Conservation (phyloP, 2,797 vertebrate genomes). For the Cryptoblepharus egeriae region DNA sequence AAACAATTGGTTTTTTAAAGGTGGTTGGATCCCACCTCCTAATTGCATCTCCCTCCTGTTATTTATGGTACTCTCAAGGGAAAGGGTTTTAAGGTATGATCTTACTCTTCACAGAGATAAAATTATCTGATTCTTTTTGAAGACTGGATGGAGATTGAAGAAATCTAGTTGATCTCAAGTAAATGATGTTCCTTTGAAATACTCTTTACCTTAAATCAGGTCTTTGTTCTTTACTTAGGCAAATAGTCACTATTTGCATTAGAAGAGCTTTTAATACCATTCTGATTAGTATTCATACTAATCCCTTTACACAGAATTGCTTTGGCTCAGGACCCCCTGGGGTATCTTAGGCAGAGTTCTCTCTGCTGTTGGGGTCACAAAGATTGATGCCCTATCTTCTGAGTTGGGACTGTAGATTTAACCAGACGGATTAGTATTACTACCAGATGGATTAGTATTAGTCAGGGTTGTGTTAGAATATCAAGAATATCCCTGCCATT, state of each 20-base stretch:
- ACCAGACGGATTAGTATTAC: neutral
- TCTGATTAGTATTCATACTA: neutral
- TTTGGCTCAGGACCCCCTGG: neutral
- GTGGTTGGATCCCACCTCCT: neutral
- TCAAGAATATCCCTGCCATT: too few species aligned
- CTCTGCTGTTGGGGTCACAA: neutral
- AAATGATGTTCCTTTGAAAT: constrained; percentile 5
- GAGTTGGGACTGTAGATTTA: neutral
- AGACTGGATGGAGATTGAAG: constrained; percentile 3
- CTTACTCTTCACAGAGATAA: neutral
- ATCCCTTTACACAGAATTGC: neutral
- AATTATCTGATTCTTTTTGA: neutral
- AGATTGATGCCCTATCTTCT: neutral
- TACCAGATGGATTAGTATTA: neutral
- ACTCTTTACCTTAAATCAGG: neutral
- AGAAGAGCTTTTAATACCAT: neutral
- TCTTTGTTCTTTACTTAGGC: neutral
- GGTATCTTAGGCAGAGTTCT: neutral
- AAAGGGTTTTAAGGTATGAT: neutral
- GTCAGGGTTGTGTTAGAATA: neutral
- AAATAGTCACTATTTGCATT: neutral
- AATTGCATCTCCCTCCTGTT: neutral
- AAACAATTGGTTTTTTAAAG: neutral
- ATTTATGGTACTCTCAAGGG: neutral
- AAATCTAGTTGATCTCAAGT: constrained; percentile 1